phyloP scores from a whole-genome alignment of 2,888 invertebrate species.

The Patella pellucida region DNA sequence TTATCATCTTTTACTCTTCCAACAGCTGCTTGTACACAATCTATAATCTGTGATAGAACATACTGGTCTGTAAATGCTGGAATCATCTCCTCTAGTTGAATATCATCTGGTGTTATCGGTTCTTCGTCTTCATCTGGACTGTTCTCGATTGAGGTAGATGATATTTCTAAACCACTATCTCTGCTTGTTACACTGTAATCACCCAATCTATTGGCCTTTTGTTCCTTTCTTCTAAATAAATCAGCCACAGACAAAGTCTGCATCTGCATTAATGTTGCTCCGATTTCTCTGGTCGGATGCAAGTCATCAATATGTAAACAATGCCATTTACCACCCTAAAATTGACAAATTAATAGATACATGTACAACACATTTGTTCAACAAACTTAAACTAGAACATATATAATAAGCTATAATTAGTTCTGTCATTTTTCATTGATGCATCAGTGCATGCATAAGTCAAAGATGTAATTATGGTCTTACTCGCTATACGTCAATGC shows the following conservation, averaged over 20 bases:
- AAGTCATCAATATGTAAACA: constrained; percentile 66
- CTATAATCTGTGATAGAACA: constrained; percentile 34
- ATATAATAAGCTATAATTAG: no score
- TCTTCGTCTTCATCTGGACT: constrained; percentile 14
- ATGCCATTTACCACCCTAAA: constrained; percentile 62
- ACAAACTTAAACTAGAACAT: no score
- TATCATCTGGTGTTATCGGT: constrained; percentile 15
- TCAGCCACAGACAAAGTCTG: constrained; percentile 38
- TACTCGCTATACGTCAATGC: no score
- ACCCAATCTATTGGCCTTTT: not conserved
- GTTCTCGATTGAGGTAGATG: not conserved
- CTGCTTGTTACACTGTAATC: constrained; percentile 18
- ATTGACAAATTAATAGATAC: not conserved
- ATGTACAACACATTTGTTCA: no score
- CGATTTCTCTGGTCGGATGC: constrained; percentile 33
- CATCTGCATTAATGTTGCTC: constrained; percentile 46
- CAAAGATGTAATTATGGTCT: no score
- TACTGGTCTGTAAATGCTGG: not conserved
- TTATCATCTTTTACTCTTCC: constrained; percentile 54
- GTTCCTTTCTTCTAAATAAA: constrained; percentile 27
- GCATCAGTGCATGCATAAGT: no score
- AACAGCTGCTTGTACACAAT: constrained; percentile 53
- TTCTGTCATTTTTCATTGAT: no score
- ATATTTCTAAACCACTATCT: not conserved
- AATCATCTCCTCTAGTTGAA: constrained; percentile 28